These are phyloP conservation scores for Platyscapa corneri DNA, from an alignment of 1,140 invertebrate genomes.

Conservation along the genomic window DNA sequence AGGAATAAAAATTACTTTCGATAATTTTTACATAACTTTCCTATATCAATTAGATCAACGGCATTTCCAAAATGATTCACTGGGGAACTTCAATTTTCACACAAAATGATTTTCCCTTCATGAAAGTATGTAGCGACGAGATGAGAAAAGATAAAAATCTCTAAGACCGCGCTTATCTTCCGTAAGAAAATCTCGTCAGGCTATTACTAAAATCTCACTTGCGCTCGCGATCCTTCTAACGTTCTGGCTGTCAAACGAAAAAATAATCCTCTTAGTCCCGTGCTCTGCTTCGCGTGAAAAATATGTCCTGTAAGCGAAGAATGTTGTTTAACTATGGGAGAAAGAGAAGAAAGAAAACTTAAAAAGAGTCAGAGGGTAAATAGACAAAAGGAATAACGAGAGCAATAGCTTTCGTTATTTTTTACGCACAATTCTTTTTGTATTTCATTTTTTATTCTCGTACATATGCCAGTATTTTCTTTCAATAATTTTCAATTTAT, in stretches of 20 bases:
- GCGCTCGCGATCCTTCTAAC: not conserved
- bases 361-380: no score
- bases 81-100: not conserved
- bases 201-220: conserved; percentile 23
- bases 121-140: not conserved
- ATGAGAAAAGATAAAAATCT: conserved; percentile 21
- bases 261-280: conserved; percentile 39
- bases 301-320: not conserved
- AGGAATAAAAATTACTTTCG: not conserved
- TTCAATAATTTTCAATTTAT: conserved; percentile 28
- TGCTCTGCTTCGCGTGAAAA: not conserved
- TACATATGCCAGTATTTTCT: not conserved
- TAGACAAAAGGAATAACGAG: not conserved
- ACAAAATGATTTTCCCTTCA: not conserved
- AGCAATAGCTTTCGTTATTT: not conserved
- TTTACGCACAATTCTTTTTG: not conserved
- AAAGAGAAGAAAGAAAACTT: not conserved
- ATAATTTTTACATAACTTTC: not conserved
- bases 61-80: not conserved
- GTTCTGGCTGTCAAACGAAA: not conserved
- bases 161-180: not conserved
- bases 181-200: not conserved
- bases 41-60: not conserved
- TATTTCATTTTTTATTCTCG: not conserved
- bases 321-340: conserved; percentile 3